Evolutionary conservation across 2,888 invertebrate genomes (phyloP), one percentile per base, ranked within the genome.

Genomic region (Drosophila prolongata): DNA sequence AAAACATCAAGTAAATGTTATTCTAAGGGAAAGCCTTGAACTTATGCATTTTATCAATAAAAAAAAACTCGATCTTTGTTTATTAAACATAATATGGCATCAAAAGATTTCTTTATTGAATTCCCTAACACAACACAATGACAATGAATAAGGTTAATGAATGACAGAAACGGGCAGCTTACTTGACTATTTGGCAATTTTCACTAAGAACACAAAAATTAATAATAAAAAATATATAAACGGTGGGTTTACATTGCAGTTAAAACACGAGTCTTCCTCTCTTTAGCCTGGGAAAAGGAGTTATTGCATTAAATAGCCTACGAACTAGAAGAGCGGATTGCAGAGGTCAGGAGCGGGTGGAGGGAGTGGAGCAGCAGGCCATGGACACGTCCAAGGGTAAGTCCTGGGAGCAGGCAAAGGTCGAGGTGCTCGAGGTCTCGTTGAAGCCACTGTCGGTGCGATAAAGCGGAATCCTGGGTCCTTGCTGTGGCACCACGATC

Each of bases 391-490:
- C 87, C 11, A 76, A 8, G 16, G 78, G 77, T 37, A 85, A 13
- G 10, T 84, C 76, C 61, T 88, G 62, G n/a, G 82, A 68, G 84
- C 69, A 75, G 14, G 72, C 81, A n/a, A 78, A 77, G 6, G 75
- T 72, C 8, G 80, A 82, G 1, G 59, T 83, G 57, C 69, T 87
- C 37, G 57, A 79, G 71, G 90, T 90, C 49, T 92, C 92, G 74
- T 92, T 92, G 52, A 92, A 92, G 3, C 92, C 92, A 50, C 92
- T 92, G 53, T 92, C 92, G 2, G 90, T 87, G 24, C 91, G 89
- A 77, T 90, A 89, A 9, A 92, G 87, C 1, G 70, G 57, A 9
- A 57, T 24, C 1, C 76, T 57, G 1, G 54, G 65, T 6, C 56
- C 71, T 3, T 68, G 60, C 13, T 40, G 47, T 1, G 35, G 40